Percentiles rank a stretch among this genome's conserved stretches.
phyloP scores from a whole-genome alignment of 2,113 vertebrate species.

The Passer domesticus region DNA sequence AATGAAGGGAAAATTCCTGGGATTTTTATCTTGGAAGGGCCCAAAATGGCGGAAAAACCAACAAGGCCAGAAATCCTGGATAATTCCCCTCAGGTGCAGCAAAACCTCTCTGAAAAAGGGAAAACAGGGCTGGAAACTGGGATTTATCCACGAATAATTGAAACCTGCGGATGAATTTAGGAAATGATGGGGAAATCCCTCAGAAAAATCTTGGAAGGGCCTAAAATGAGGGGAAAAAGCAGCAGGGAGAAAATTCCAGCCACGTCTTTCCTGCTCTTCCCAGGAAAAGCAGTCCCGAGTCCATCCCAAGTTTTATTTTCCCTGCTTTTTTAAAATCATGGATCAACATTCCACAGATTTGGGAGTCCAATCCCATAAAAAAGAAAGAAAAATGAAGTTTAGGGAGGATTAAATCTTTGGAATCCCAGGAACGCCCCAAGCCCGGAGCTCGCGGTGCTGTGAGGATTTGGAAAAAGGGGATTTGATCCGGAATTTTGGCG shows the following conservation, averaged over 20 bases:
- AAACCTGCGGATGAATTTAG: fast-evolving
- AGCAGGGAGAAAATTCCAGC: not conserved
- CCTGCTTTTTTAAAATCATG: fast-evolving
- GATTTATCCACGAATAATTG: fast-evolving
- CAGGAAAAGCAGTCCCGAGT: fast-evolving
- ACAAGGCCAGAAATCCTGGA: too few relatives aligned
- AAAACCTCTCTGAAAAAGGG: not conserved
- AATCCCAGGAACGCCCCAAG: fast-evolving
- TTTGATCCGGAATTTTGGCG: not conserved
- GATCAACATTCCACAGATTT: fast-evolving
- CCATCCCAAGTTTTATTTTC: fast-evolving
- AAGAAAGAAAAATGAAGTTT: fast-evolving
- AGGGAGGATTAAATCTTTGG: fast-evolving
- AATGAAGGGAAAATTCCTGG: not conserved
- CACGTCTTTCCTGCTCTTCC: not conserved
- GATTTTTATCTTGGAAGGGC: too few relatives aligned
- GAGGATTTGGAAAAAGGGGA: fast-evolving
- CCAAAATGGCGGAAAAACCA: too few relatives aligned
- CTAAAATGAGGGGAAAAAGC: fast-evolving
- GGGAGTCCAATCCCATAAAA: not conserved
- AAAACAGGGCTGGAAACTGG: fast-evolving
- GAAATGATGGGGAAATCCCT: fast-evolving
- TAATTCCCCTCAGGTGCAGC: not conserved
- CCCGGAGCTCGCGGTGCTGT: fast-evolving
- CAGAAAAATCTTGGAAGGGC: too few relatives aligned